These are phyloP conservation scores for Hemibagrus guttatus DNA, from an alignment of 2,797 vertebrate species.

Conservation along the genomic window DNA sequence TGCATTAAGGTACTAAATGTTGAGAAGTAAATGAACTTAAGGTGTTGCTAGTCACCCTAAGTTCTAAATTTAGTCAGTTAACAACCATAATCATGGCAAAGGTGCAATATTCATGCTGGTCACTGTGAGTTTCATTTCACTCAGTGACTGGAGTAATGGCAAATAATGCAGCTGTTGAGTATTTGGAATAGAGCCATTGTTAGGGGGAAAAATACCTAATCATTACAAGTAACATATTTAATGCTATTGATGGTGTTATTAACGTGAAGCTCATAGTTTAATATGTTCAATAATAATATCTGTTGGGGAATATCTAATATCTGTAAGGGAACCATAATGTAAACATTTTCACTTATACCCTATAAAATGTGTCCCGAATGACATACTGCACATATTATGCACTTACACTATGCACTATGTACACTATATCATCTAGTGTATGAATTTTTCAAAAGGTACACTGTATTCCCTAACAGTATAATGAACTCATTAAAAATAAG, in stretches of 20 bases:
- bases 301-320: no score
- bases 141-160: not conserved
- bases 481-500: no score
- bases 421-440: no score
- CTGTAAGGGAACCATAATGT: no score
- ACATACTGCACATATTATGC: no score
- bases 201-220: no score
- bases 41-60: not conserved
- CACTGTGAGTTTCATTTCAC: not conserved
- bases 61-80: not conserved
- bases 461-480: no score
- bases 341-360: not conserved
- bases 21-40: not conserved
- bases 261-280: not conserved
- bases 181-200: not conserved
- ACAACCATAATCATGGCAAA: not conserved
- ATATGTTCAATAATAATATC: not conserved
- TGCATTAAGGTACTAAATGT: not conserved
- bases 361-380: no score
- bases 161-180: not conserved
- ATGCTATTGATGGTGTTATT: not conserved
- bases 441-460: no score
- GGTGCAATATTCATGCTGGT: not conserved
- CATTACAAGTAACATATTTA: not conserved
- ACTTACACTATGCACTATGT: no score